Base-by-base conservation (phyloP, 2,888 invertebrate species). In the Philereme transversata region DNA sequence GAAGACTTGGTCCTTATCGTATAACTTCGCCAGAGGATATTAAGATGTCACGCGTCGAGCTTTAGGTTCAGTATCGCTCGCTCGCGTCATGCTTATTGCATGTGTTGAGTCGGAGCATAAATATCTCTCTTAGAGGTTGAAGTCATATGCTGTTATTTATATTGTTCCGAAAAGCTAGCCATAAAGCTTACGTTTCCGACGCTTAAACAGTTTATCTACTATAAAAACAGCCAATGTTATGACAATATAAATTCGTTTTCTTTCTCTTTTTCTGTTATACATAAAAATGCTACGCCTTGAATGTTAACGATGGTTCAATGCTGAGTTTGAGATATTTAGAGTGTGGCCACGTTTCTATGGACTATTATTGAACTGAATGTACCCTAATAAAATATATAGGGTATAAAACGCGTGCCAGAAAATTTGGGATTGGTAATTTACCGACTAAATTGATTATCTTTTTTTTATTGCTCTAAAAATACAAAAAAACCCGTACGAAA, bases 191-290 rank as follows among this genome's bases (percentile, higher is more conserved):
- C 74, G 72, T 75, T 77, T 73, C 74, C 55, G 56, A 45, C 65
- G 73, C 70, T 79, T 78, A 76, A 78, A 78, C 78, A 75, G 75
- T 82, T 83, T 81, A 81, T 80, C 77, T 75, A 67, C 78, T 73
- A 80, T 80, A 79, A 82, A 79, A 81, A 77, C 75, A 72, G 71
- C 69, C 74, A 70, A 79, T 79, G 78, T 82, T 79, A 82, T 77
- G 78, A 74, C 77, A 75, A 76, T 79, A 82, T 79, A 82, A 80
- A 79, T 78, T 78, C 77, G 72, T 77, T 75, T 73, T 69, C 75
- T 69, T 65, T 65, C 59, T 62, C 69, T 72, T 69, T 71, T 73
- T 75, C 74, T 65, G 67, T 67, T 62, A 68, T 68, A 65, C 74
- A 75, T 78, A 80, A 77, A 79, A 79, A 75, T 74, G 74, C 74